Evolutionary conservation across 1,140 invertebrate species (phyloP).

Genomic region (Cyclina sinensis): DNA sequence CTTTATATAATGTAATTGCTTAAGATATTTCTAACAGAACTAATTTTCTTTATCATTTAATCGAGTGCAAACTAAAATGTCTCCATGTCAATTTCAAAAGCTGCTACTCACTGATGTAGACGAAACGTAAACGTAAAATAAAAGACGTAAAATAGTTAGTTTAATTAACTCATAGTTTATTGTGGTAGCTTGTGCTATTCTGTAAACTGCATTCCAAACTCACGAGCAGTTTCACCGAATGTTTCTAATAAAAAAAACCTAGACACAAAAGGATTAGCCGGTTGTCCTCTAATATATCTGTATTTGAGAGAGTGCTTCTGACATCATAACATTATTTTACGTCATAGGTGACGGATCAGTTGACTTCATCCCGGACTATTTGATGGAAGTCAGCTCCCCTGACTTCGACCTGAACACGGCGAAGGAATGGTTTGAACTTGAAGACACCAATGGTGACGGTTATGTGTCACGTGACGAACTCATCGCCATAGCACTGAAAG

Average conservation of each 20-base stretch:
- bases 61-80: too few species aligned
- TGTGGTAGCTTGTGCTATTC: too few species aligned
- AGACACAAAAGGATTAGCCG: not conserved
- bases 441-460: constrained; percentile 77
- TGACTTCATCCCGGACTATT: constrained; percentile 81
- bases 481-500: constrained; percentile 72
- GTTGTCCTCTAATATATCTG: not conserved
- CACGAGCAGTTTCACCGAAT: too few species aligned
- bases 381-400: constrained; percentile 75
- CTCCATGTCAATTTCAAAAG: too few species aligned
- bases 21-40: too few species aligned
- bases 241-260: not conserved
- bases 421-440: constrained; percentile 78
- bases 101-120: too few species aligned
- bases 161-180: too few species aligned
- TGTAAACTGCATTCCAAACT: too few species aligned
- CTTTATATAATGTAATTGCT: too few species aligned
- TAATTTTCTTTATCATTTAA: too few species aligned
- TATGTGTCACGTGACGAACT: constrained; percentile 77
- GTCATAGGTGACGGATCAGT: constrained; percentile 74
- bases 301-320: not conserved
- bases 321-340: not conserved
- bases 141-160: too few species aligned
- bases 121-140: too few species aligned
- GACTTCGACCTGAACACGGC: constrained; percentile 74